A percentile compares a stretch with the other conserved stretches of the same genome.
phyloP scores from a whole-genome alignment of 2,797 vertebrate genomes.

The Pseudocheirus occidentalis region DNA sequence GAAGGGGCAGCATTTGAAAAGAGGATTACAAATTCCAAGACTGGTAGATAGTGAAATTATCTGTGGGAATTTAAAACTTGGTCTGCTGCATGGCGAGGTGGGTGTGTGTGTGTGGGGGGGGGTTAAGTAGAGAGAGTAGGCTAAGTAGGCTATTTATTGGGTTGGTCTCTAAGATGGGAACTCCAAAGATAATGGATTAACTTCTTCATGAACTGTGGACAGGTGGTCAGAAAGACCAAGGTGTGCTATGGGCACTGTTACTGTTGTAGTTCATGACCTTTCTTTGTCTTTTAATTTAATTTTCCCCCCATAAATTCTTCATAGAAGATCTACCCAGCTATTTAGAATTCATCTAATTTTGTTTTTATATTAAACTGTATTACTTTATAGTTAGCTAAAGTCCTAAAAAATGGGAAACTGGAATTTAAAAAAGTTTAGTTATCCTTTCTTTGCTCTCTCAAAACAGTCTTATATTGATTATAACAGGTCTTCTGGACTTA shows the following conservation, averaged over 20 bases:
- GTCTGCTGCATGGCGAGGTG: neutral
- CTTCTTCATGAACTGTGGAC: neutral
- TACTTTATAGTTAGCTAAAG: neutral
- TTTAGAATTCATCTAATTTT: constrained; percentile 17
- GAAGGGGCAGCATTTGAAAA: neutral
- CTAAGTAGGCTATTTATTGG: neutral
- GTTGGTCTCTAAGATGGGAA: neutral
- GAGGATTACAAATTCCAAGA: neutral
- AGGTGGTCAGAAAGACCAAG: neutral
- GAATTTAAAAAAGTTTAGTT: neutral
- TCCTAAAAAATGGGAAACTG: neutral
- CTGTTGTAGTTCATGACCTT: neutral
- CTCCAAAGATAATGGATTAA: neutral
- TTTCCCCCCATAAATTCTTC: neutral
- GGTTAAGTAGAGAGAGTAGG: neutral
- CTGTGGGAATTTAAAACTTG: neutral
- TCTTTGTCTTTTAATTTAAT: neutral
- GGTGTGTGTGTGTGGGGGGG: too few relatives aligned
- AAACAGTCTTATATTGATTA: neutral
- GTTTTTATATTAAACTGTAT: neutral
- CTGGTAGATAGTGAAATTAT: neutral
- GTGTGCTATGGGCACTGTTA: neutral
- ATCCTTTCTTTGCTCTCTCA: constrained; percentile 20
- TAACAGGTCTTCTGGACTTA: constrained; percentile 17
- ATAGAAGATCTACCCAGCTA: neutral